A percentile compares a stretch with the other conserved stretches of the same genome.
Conservation (phyloP, 2,113 vertebrate species). For the Mirza zaza region DNA sequence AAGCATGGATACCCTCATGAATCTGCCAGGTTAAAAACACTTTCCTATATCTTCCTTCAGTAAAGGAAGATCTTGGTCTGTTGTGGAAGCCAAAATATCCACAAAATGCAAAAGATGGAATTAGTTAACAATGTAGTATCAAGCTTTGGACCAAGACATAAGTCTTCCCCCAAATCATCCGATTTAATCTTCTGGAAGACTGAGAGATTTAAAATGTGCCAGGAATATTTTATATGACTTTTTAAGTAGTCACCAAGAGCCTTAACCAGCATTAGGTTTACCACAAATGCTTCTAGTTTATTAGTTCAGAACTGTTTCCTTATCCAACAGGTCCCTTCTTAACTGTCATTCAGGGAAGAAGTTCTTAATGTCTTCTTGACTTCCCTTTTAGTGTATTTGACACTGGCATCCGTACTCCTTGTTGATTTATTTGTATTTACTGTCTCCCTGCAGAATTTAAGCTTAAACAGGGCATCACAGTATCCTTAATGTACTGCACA, state of each 20-base stretch:
- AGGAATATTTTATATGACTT: background rate
- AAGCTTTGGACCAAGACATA: background rate
- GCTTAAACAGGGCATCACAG: background rate
- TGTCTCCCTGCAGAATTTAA: background rate
- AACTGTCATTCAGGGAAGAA: background rate
- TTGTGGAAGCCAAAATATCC: background rate
- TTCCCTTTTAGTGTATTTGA: background rate
- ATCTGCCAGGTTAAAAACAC: background rate
- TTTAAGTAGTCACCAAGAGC: background rate
- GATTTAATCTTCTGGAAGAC: background rate
- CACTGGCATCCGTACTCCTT: background rate
- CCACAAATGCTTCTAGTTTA: background rate
- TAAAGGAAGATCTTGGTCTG: background rate
- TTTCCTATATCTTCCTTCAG: background rate
- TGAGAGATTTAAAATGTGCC: background rate
- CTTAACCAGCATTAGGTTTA: background rate
- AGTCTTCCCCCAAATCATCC: background rate
- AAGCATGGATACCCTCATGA: background rate
- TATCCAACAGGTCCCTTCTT: background rate
- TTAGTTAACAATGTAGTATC: background rate
- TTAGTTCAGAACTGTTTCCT: background rate
- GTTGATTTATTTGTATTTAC: background rate
- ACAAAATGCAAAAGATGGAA: background rate
- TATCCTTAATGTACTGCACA: too few species aligned
- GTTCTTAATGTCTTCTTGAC: background rate